A percentile compares a stretch with the other conserved stretches of the same genome.
These are phyloP conservation scores for Drosophila neotestacea DNA, from an alignment of 2,888 invertebrate genomes.

Conservation along the genomic window DNA sequence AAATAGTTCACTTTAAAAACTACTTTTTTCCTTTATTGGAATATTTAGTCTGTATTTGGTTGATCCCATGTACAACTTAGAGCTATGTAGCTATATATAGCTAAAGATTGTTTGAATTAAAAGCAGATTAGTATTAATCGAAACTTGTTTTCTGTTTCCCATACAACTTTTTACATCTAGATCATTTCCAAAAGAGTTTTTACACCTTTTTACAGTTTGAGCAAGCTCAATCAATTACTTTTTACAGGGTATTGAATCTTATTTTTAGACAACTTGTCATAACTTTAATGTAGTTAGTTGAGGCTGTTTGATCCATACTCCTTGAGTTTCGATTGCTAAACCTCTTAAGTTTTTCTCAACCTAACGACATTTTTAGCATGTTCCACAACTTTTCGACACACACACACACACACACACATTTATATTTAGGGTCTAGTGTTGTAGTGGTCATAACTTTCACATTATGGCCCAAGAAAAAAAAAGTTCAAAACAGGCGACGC, in stretches of 20 bases:
- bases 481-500: slow-evolving; percentile 30
- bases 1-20: no score
- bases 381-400: neutral
- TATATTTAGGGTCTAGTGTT: slow-evolving; percentile 19
- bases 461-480: slow-evolving; percentile 40
- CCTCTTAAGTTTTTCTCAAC: slow-evolving; percentile 3
- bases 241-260: neutral
- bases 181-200: no score
- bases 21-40: no score
- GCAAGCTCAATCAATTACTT: neutral
- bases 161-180: no score
- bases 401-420: neutral
- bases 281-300: slow-evolving; percentile 3
- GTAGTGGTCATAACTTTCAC: slow-evolving; percentile 54
- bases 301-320: neutral
- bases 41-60: no score
- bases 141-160: no score
- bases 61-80: no score
- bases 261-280: no score
- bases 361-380: slow-evolving; percentile 12
- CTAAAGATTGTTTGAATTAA: no score
- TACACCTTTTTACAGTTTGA: no score
- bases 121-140: no score
- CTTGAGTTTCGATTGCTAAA: slow-evolving; percentile 2
- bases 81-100: no score